Evolutionary conservation across 2,888 invertebrate species (phyloP).

Genomic region (Dicranocentrus wangi): DNA sequence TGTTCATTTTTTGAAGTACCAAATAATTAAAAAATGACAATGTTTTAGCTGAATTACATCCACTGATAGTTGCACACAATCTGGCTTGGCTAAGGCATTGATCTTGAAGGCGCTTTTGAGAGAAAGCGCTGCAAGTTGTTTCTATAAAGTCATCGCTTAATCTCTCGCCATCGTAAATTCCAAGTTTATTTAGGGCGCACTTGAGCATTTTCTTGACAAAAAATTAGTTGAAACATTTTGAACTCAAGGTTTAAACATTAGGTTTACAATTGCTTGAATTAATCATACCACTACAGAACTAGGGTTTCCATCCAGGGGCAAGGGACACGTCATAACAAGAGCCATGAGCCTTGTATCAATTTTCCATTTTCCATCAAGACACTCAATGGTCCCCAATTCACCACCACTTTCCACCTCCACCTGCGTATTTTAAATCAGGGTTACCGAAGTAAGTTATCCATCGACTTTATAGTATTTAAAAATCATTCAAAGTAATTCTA

Average conservation of each 20-base stretch:
- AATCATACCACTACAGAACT: constrained; percentile 28
- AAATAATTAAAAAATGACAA: too few relatives aligned
- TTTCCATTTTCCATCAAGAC: constrained; percentile 47
- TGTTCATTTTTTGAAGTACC: too few relatives aligned
- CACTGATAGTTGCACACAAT: neutral
- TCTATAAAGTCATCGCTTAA: constrained; percentile 35
- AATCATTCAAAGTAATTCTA: neutral
- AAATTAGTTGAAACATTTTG: neutral
- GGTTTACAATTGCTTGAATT: neutral
- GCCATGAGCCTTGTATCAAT: constrained; percentile 47
- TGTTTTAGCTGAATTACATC: too few relatives aligned
- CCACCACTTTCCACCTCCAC: neutral
- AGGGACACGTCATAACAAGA: constrained; percentile 42
- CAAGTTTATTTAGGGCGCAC: constrained; percentile 48
- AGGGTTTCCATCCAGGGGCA: constrained; percentile 43
- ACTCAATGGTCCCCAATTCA: constrained; percentile 40
- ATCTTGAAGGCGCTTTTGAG: neutral
- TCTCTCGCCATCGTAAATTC: constrained; percentile 40
- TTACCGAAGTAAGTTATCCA: neutral
- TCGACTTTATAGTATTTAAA: neutral
- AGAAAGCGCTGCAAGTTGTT: constrained; percentile 26
- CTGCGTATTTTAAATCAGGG: neutral
- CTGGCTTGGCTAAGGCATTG: neutral
- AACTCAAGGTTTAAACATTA: neutral
- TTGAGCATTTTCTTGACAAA: constrained; percentile 38